Percentiles rank a stretch among this genome's conserved stretches.
Conservation (phyloP, 2,797 vertebrate species). For the Spea hammondii region DNA sequence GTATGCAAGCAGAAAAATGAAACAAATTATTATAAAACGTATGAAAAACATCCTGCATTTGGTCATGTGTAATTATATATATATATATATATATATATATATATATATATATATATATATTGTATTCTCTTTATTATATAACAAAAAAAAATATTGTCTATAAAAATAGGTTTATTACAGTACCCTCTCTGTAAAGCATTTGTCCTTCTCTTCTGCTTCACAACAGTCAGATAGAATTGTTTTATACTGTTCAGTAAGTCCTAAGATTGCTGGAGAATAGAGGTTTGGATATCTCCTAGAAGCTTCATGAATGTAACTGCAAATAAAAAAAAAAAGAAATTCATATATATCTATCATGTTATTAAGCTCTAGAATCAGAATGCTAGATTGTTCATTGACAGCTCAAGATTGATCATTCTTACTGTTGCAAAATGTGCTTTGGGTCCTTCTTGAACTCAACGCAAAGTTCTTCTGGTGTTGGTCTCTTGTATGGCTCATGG, state of each 20-base stretch:
- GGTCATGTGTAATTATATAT: background rate
- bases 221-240: constrained; percentile 55
- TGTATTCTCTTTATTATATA: background rate
- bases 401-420: constrained; percentile 1
- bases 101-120: background rate
- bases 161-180: background rate
- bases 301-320: constrained; percentile 54
- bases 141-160: background rate
- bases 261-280: constrained; percentile 54
- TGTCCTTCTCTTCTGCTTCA: constrained; percentile 42
- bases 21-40: background rate
- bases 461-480: constrained; percentile 1
- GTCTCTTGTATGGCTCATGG: background rate
- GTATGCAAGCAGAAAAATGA: background rate
- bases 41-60: no score
- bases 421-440: background rate
- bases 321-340: background rate
- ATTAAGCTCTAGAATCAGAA: background rate
- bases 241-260: constrained; percentile 50
- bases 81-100: background rate
- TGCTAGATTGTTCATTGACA: background rate
- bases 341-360: no score
- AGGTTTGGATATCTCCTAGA: constrained; percentile 51
- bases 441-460: background rate
- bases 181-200: constrained; percentile 49